A percentile compares a stretch with the other conserved stretches of the same genome.
Conservation (phyloP, 2,888 invertebrate genomes). For the Marronus borbonicus region DNA sequence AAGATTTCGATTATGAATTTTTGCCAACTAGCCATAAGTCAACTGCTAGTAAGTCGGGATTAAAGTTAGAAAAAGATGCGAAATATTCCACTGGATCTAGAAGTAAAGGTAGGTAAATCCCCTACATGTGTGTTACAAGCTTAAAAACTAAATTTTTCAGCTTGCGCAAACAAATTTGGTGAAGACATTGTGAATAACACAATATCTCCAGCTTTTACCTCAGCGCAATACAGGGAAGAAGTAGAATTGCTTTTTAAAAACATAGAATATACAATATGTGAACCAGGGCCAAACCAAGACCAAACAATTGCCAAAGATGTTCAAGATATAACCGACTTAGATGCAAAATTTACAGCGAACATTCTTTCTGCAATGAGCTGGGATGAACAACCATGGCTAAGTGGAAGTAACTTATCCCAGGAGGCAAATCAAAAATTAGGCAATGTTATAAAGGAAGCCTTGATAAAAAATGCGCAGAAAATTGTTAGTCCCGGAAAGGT, state of each 20-base stretch:
- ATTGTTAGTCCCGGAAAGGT: conserved; percentile 52
- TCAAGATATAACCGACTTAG: background rate
- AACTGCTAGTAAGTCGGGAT: background rate
- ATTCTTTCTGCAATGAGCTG: conserved; percentile 26
- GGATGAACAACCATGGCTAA: conserved; percentile 55
- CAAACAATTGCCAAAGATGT: conserved; percentile 59
- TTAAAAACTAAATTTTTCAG: too few relatives aligned
- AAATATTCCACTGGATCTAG: too few relatives aligned
- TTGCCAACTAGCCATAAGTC: conserved; percentile 7
- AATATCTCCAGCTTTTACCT: background rate
- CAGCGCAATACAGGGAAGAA: conserved; percentile 66
- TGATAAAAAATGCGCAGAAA: conserved; percentile 65
- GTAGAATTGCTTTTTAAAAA: conserved; percentile 69
- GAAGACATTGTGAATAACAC: conserved; percentile 34
- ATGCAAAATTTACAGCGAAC: conserved; percentile 2
- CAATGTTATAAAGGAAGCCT: conserved; percentile 62
- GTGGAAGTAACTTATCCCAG: conserved; percentile 51
- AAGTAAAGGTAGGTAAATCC: too few relatives aligned
- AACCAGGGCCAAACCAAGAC: conserved; percentile 63
- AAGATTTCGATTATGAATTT: conserved; percentile 3
- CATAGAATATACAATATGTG: conserved; percentile 73
- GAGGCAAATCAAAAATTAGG: conserved; percentile 53
- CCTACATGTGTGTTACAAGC: too few relatives aligned
- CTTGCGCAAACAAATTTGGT: too few relatives aligned
- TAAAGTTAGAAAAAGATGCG: too few relatives aligned